Percentiles rank a stretch among this genome's conserved stretches.
Evolutionary conservation across 1,140 invertebrate species (phyloP).

Genomic region (Muscidifurax raptorellus): DNA sequence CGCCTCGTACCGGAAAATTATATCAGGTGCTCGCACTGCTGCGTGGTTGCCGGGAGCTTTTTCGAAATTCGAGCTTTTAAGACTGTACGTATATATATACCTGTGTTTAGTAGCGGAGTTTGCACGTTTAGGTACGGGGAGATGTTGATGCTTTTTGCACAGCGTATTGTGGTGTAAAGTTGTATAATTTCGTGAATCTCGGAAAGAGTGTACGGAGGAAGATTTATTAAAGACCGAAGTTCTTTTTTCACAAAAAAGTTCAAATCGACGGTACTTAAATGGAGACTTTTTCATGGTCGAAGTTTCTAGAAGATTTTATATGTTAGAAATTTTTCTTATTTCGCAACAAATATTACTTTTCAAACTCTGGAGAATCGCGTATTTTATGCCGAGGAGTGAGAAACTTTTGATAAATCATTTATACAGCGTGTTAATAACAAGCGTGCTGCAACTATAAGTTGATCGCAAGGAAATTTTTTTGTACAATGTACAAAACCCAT

Average conservation of each 20-base stretch:
- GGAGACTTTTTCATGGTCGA: slow-evolving; percentile 5
- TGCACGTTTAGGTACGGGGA: not conserved
- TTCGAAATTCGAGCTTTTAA: not conserved
- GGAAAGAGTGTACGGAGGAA: not conserved
- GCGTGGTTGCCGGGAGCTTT: not conserved
- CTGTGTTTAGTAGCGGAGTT: too few relatives aligned
- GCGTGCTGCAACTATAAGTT: too few relatives aligned
- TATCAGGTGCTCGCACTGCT: not conserved
- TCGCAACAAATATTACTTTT: not conserved
- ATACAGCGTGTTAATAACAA: not conserved
- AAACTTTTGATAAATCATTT: not conserved
- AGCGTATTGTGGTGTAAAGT: too few relatives aligned
- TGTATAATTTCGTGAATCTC: not conserved
- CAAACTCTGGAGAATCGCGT: not conserved
- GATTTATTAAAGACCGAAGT: not conserved
- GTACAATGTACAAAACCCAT: too few relatives aligned
- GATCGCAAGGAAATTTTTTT: too few relatives aligned
- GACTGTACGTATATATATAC: too few relatives aligned
- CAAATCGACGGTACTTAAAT: not conserved
- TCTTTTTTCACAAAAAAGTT: not conserved
- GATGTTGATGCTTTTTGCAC: too few relatives aligned
- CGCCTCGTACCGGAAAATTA: slow-evolving; percentile 29
- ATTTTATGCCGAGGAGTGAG: not conserved
- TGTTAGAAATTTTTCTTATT: not conserved
- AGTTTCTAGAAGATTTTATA: slow-evolving; percentile 21